Percentiles rank a stretch among this genome's conserved stretches.
These are phyloP conservation scores for Heterotis niloticus DNA, from an alignment of 2,113 vertebrate species.

Conservation along the genomic window DNA sequence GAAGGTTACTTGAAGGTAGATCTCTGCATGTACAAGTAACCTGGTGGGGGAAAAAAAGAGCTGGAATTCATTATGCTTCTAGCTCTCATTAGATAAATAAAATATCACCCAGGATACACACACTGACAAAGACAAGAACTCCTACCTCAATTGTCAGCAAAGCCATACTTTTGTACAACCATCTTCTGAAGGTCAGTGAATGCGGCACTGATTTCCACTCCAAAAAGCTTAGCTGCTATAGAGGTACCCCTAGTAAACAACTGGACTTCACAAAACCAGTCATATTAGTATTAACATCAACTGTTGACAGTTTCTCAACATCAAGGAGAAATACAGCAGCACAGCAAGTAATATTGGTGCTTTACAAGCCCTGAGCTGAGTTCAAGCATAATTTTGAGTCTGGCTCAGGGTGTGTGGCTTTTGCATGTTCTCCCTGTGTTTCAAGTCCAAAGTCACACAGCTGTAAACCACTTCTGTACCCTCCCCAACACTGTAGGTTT, in stretches of 20 bases:
- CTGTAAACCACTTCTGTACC: too few species aligned
- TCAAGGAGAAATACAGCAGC: too few species aligned
- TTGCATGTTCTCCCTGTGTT: too few species aligned
- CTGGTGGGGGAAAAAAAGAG: slow-evolving; percentile 52
- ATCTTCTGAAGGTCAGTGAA: slow-evolving; percentile 81
- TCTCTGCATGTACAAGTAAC: slow-evolving; percentile 79
- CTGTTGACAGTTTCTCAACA: too few species aligned
- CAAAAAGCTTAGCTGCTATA: slow-evolving; percentile 77
- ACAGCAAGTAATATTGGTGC: too few species aligned
- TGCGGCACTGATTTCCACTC: slow-evolving; percentile 82
- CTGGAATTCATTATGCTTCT: background rate
- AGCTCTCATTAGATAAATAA: background rate
- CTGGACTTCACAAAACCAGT: slow-evolving; percentile 14
- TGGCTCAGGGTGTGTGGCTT: too few species aligned
- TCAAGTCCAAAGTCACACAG: too few species aligned
- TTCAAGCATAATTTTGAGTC: too few species aligned
- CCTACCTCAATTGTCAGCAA: slow-evolving; percentile 77
- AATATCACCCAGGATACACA: background rate
- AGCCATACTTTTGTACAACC: slow-evolving; percentile 73
- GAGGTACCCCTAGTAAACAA: slow-evolving; percentile 73
- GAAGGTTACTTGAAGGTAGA: slow-evolving; percentile 73
- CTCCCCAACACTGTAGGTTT: too few species aligned
- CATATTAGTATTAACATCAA: background rate
- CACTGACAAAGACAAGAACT: background rate
- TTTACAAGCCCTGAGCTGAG: too few species aligned